A percentile compares a stretch with the other conserved stretches of the same genome.
Evolutionary conservation across 2,888 invertebrate genomes (phyloP).

Genomic region (Arctia plantaginis): DNA sequence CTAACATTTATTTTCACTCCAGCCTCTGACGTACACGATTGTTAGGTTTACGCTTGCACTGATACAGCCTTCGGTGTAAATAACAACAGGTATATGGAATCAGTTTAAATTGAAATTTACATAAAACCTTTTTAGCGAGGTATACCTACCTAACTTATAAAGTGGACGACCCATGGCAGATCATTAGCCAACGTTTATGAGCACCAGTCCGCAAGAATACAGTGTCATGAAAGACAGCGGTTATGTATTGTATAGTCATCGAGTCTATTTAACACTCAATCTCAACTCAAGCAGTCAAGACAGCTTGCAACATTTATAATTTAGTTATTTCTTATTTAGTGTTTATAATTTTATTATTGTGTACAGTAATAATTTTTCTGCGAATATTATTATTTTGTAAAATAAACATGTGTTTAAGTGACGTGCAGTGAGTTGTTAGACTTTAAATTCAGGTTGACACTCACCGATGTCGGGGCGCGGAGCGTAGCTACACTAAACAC

Average conservation of each 20-base stretch:
- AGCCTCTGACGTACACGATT: too few relatives aligned
- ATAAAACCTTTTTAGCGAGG: too few relatives aligned
- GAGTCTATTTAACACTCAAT: neutral
- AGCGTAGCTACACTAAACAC: constrained; percentile 32
- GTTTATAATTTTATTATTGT: neutral
- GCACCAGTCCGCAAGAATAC: neutral
- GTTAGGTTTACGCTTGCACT: too few relatives aligned
- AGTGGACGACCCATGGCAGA: neutral
- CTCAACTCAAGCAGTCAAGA: neutral
- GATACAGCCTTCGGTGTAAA: too few relatives aligned
- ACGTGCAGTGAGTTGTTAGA: constrained; percentile 7
- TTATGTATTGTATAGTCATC: neutral
- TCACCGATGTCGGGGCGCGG: constrained; percentile 46
- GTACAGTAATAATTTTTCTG: neutral
- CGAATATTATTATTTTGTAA: neutral
- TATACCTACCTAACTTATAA: too few relatives aligned
- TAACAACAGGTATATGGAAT: too few relatives aligned
- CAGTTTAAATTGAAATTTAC: too few relatives aligned
- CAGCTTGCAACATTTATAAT: neutral
- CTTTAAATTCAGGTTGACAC: constrained; percentile 32
- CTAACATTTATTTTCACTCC: too few relatives aligned
- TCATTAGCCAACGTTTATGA: neutral
- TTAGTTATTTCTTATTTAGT: neutral
- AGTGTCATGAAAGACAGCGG: neutral
- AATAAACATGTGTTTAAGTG: neutral